A percentile compares a stretch with the other conserved stretches of the same genome.
These are phyloP conservation scores for Hirundo rustica DNA, from an alignment of 2,797 vertebrate species.

Conservation along the genomic window DNA sequence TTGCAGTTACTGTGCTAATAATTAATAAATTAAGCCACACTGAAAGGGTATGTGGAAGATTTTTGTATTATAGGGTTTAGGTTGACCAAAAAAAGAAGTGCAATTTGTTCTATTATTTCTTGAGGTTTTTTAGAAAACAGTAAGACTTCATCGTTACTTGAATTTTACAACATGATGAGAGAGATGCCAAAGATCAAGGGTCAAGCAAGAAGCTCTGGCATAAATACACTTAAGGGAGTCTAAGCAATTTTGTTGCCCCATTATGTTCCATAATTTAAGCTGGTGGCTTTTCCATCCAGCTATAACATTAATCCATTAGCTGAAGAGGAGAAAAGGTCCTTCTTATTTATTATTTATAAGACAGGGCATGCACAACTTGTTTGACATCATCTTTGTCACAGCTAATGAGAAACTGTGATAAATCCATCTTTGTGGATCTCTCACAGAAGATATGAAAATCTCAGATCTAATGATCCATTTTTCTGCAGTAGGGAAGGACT, in stretches of 20 bases:
- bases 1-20: neutral
- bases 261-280: neutral
- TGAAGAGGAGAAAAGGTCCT: neutral
- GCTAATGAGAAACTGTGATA: conserved; percentile 16
- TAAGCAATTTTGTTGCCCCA: neutral
- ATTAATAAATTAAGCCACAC: neutral
- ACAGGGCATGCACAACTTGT: neutral
- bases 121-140: neutral
- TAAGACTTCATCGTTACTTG: neutral
- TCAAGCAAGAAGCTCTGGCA: neutral
- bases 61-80: neutral
- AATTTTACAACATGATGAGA: neutral
- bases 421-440: neutral
- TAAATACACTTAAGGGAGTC: neutral
- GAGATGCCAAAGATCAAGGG: neutral
- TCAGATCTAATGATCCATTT: neutral
- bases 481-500: neutral
- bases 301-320: conserved; percentile 6
- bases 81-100: neutral
- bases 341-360: conserved; percentile 19
- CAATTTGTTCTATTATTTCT: neutral
- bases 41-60: neutral
- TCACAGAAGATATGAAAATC: neutral
- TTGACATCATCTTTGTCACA: conserved; percentile 22
- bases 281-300: neutral